Evolutionary conservation across 2,113 vertebrate genomes (phyloP).

Genomic region (Aramus guarauna): DNA sequence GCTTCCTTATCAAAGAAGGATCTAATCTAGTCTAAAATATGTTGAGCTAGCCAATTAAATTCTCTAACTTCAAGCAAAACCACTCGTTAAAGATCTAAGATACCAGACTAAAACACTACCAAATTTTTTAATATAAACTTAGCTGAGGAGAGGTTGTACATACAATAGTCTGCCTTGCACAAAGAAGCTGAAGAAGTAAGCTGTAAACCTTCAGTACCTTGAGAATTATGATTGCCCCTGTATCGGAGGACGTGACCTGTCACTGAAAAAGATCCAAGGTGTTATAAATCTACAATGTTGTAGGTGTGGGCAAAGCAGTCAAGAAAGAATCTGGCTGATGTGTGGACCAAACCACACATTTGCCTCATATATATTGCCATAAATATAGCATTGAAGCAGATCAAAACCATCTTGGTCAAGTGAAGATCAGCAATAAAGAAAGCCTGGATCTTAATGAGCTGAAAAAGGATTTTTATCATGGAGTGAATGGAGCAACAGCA

Average conservation of each 20-base stretch:
- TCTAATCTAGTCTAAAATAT: neutral
- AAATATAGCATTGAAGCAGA: neutral
- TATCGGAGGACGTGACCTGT: neutral
- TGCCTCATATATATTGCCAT: neutral
- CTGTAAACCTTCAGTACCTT: neutral
- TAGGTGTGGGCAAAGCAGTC: neutral
- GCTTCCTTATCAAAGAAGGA: neutral
- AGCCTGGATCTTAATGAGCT: neutral
- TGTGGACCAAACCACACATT: neutral
- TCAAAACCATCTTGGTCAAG: neutral
- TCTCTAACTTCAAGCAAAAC: neutral
- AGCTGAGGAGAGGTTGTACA: neutral
- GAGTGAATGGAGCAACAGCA: neutral
- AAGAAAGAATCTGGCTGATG: neutral
- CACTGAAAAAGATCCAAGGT: neutral
- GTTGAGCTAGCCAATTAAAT: neutral
- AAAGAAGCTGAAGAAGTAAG: neutral
- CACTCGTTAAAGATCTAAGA: neutral
- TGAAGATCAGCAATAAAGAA: neutral
- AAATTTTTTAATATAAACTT: neutral
- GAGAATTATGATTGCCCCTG: neutral
- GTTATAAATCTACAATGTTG: fast-evolving
- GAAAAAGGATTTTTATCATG: neutral
- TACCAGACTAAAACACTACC: neutral
- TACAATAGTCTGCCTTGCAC: neutral